A percentile compares a stretch with the other conserved stretches of the same genome.
These are phyloP conservation scores for Coregonus suidteri DNA, from an alignment of 2,797 vertebrate species.

Conservation along the genomic window DNA sequence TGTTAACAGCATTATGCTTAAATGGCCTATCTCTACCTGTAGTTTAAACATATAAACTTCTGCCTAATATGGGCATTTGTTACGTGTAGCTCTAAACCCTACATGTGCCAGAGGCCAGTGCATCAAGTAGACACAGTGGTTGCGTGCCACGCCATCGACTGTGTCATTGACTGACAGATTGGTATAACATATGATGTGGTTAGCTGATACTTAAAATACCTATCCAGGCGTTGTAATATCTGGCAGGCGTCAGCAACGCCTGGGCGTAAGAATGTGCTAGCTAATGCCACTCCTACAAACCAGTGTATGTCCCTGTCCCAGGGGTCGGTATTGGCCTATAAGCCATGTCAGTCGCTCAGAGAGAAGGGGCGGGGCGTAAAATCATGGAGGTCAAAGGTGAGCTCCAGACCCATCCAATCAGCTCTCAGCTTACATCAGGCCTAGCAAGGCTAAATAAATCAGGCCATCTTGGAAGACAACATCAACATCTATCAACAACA, in stretches of 20 bases:
- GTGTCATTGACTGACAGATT: too few relatives aligned
- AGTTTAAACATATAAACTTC: slow-evolving; percentile 37
- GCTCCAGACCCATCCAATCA: slow-evolving; percentile 21
- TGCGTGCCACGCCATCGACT: too few relatives aligned
- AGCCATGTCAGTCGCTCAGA: slow-evolving; percentile 21
- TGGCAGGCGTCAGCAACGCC: too few relatives aligned
- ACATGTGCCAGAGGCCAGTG: slow-evolving; percentile 77
- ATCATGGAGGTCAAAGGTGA: slow-evolving; percentile 35
- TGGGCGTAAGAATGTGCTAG: too few relatives aligned
- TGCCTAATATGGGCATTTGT: slow-evolving; percentile 31
- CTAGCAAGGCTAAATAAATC: background rate
- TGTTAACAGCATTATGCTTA: slow-evolving; percentile 26
- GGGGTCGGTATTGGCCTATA: slow-evolving; percentile 50
- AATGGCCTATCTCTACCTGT: slow-evolving; percentile 29
- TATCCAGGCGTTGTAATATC: too few relatives aligned
- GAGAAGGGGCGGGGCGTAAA: background rate
- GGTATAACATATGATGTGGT: too few relatives aligned
- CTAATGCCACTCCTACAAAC: slow-evolving; percentile 68
- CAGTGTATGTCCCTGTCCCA: slow-evolving; percentile 72
- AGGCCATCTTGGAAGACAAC: slow-evolving; percentile 31
- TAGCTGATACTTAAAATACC: too few relatives aligned
- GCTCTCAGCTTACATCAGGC: slow-evolving; percentile 43
- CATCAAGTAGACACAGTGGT: slow-evolving; percentile 59
- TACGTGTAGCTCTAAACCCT: slow-evolving; percentile 45
- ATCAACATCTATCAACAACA: slow-evolving; percentile 19